These are phyloP conservation scores for Eptatretus atami DNA, from an alignment of 2,797 vertebrate species.

Conservation along the genomic window DNA sequence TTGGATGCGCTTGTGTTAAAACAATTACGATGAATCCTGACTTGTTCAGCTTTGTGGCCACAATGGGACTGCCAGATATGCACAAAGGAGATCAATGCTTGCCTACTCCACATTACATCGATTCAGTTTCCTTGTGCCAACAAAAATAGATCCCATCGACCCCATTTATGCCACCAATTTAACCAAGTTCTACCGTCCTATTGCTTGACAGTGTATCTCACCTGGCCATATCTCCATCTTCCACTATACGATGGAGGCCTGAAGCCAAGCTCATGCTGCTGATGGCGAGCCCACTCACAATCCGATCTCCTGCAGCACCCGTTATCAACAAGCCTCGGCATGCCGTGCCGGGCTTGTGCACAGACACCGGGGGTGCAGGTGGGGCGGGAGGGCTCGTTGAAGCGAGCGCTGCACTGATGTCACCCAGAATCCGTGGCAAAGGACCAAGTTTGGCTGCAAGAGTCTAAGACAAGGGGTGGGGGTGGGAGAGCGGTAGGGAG, in stretches of 20 bases:
- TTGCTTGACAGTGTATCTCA: not conserved
- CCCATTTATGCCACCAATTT: too few species aligned
- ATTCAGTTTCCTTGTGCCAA: too few species aligned
- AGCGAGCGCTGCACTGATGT: constrained; percentile 38
- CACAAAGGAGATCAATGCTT: too few species aligned
- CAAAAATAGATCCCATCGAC: too few species aligned
- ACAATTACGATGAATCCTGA: too few species aligned
- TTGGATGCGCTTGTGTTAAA: too few species aligned
- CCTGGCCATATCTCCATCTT: not conserved
- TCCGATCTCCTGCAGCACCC: too few species aligned
- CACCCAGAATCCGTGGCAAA: constrained; percentile 57
- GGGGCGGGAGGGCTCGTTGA: not conserved
- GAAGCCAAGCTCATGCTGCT: not conserved
- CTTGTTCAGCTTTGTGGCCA: too few species aligned
- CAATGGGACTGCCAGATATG: too few species aligned
- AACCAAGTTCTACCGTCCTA: too few species aligned
- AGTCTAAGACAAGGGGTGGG: constrained; percentile 69
- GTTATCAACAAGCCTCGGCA: too few species aligned
- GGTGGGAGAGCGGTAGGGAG: not conserved
- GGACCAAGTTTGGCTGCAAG: constrained; percentile 73
- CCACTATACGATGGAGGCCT: not conserved
- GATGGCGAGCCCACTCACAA: not conserved
- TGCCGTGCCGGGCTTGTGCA: not conserved
- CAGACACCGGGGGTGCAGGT: not conserved
- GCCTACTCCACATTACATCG: too few species aligned